Conservation (phyloP, 35 echinoderm and acorn worm species). For the Heliocidaris erythrogramma region DNA sequence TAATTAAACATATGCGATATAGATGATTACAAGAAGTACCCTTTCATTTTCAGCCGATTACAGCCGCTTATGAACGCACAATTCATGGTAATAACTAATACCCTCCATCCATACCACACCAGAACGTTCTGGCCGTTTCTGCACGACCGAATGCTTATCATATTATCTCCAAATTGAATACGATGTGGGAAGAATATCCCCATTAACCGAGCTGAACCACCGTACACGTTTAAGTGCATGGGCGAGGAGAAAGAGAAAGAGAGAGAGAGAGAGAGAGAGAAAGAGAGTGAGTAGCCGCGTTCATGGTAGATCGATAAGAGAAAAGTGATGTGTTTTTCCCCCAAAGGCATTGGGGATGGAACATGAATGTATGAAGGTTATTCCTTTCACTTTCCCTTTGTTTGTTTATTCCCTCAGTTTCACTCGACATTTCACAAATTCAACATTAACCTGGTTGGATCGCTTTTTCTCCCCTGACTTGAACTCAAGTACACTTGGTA, state of each 20-base stretch:
- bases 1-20: neutral
- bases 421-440: too few species aligned
- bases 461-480: too few species aligned
- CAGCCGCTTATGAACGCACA: neutral
- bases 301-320: neutral
- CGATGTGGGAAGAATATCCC: neutral
- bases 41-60: neutral
- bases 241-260: neutral
- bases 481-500: too few species aligned
- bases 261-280: neutral
- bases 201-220: neutral
- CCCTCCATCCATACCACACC: neutral
- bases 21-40: neutral
- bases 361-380: neutral
- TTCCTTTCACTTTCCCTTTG: neutral
- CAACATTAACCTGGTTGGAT: too few species aligned
- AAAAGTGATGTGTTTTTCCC: neutral
- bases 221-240: neutral
- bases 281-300: neutral
- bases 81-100: constrained; percentile 13
- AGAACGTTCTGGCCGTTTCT: neutral
- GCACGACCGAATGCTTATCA: constrained; percentile 8
- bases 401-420: too few species aligned
- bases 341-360: neutral
- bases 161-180: constrained; percentile 1